A percentile compares a stretch with the other conserved stretches of the same genome.
Evolutionary conservation across 2,797 vertebrate species (phyloP).

Genomic region (Myotis daubentonii): DNA sequence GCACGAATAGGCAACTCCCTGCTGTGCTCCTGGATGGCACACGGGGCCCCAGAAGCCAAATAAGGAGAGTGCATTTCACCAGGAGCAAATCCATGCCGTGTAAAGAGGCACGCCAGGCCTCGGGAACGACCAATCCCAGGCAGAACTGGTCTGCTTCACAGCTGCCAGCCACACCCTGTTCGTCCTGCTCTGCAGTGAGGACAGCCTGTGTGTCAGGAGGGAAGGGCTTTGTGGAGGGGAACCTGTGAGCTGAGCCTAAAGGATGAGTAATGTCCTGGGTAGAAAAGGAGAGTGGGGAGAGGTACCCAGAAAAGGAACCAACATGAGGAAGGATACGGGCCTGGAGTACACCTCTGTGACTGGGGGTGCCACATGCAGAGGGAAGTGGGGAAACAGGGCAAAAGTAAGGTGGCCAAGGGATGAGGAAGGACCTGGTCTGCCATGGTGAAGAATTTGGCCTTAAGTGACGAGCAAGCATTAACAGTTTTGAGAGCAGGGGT

Average conservation of each 20-base stretch:
- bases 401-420: neutral
- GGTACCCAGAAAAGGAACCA: neutral
- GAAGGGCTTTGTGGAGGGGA: neutral
- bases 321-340: neutral
- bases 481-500: slow-evolving; percentile 8
- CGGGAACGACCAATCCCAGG: neutral
- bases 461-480: neutral
- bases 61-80: neutral
- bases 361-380: neutral
- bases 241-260: neutral
- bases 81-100: neutral
- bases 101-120: neutral
- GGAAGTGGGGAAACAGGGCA: neutral
- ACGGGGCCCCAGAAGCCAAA: neutral
- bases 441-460: neutral
- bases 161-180: neutral
- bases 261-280: neutral
- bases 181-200: neutral
- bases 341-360: neutral
- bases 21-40: neutral
- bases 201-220: neutral
- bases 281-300: neutral
- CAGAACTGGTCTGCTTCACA: neutral
- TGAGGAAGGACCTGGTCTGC: neutral
- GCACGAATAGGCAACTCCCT: slow-evolving; percentile 48